Conservation (phyloP, 2,888 invertebrate species). For the Phengaris arion region DNA sequence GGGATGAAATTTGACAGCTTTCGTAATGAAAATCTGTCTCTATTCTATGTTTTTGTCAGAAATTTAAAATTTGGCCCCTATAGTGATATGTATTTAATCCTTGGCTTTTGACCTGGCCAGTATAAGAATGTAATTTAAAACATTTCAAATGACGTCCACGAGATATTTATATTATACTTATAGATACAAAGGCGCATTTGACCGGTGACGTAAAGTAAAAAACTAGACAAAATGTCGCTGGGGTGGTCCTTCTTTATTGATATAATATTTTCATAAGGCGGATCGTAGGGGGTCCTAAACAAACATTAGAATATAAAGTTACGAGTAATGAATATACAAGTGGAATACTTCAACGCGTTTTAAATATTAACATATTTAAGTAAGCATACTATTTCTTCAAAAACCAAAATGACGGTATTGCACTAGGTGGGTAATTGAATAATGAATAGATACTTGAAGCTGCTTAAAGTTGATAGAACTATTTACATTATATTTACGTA, state of each 20-base stretch:
- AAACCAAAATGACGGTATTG: not conserved
- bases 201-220: conserved; percentile 5
- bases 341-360: conserved; percentile 13
- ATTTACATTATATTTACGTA: no score
- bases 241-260: conserved; percentile 40
- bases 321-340: conserved; percentile 24
- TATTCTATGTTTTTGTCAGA: not conserved
- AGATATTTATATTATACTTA: not conserved
- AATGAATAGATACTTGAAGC: no score
- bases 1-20: not conserved
- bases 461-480: no score
- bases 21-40: not conserved
- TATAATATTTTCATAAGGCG: conserved; percentile 40
- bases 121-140: not conserved
- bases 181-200: not conserved
- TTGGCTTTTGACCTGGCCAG: not conserved
- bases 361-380: conserved; percentile 3
- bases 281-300: conserved; percentile 40
- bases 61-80: no score
- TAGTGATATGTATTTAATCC: not conserved
- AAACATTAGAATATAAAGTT: conserved; percentile 38
- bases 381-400: not conserved
- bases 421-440: not conserved
- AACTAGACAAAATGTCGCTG: conserved; percentile 26
- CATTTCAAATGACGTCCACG: not conserved